phyloP scores from a whole-genome alignment of 2,888 invertebrate species.

The Epinotia ramella region DNA sequence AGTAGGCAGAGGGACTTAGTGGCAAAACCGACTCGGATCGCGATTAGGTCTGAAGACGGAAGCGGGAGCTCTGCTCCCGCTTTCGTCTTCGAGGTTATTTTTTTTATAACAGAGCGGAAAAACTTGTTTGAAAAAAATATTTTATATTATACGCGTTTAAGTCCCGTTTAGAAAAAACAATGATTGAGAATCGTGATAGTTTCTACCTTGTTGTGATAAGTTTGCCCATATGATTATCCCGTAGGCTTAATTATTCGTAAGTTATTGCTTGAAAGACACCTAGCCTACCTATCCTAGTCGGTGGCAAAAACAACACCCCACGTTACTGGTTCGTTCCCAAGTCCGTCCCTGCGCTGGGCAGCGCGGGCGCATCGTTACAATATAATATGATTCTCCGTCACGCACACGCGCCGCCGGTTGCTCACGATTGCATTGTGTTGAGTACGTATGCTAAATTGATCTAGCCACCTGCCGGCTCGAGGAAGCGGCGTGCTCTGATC shows the following conservation, averaged over 20 bases:
- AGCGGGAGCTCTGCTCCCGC: too few species aligned
- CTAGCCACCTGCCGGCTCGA: slow-evolving; percentile 41
- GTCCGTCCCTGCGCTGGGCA: slow-evolving; percentile 58
- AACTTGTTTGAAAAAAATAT: too few species aligned
- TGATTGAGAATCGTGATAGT: too few species aligned
- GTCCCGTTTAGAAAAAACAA: too few species aligned
- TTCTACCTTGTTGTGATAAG: not conserved
- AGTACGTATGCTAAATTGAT: slow-evolving; percentile 38
- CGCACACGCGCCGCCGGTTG: slow-evolving; percentile 36
- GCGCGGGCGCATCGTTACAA: slow-evolving; percentile 60
- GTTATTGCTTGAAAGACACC: not conserved
- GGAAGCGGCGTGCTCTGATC: slow-evolving; percentile 9
- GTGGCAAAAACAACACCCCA: not conserved
- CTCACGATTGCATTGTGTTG: slow-evolving; percentile 38
- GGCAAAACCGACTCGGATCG: too few species aligned
- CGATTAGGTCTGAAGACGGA: too few species aligned
- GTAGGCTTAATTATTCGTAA: not conserved
- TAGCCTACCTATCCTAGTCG: not conserved
- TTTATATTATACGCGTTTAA: too few species aligned
- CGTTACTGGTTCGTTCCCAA: slow-evolving; percentile 35
- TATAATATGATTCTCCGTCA: slow-evolving; percentile 57
- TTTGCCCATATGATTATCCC: not conserved
- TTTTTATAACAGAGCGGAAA: too few species aligned
- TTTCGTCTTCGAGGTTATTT: too few species aligned
- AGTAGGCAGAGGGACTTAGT: too few species aligned